These are phyloP conservation scores for Oncorhynchus gorbuscha DNA, from an alignment of 2,113 vertebrate genomes.

Conservation along the genomic window DNA sequence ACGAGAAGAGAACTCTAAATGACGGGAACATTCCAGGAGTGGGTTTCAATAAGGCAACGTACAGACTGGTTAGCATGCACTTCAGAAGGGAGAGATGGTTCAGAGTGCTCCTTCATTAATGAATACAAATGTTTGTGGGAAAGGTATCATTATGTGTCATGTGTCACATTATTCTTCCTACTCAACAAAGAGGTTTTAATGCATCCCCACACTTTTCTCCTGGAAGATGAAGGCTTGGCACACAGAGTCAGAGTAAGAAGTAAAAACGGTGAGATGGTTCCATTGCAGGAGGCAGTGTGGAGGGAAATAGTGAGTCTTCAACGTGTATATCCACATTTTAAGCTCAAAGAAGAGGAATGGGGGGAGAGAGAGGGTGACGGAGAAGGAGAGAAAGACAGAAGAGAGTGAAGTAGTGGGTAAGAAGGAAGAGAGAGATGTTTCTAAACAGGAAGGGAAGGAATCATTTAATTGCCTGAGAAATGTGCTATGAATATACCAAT, in stretches of 20 bases:
- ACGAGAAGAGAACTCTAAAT: constrained; percentile 16
- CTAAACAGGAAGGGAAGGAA: neutral
- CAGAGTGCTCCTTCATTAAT: constrained; percentile 26
- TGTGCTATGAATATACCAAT: neutral
- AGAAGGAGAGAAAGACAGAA: too few species aligned
- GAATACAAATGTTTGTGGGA: constrained; percentile 36
- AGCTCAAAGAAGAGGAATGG: too few species aligned
- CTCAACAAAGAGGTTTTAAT: constrained; percentile 25
- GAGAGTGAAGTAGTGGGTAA: too few species aligned
- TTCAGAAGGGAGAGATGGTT: neutral
- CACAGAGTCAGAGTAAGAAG: neutral
- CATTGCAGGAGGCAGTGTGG: neutral
- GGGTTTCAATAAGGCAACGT: too few species aligned
- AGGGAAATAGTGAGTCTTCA: neutral
- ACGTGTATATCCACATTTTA: too few species aligned
- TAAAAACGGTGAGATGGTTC: too few species aligned
- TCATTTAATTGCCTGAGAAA: neutral
- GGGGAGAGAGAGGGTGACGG: too few species aligned
- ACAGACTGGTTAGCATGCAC: neutral
- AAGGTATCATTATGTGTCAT: constrained; percentile 39
- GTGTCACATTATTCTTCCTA: constrained; percentile 34
- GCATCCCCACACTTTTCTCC: constrained; percentile 30
- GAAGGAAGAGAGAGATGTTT: neutral
- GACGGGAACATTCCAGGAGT: constrained; percentile 16
- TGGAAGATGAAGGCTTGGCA: constrained; percentile 14